A percentile compares a stretch with the other conserved stretches of the same genome.
Evolutionary conservation across 1,140 invertebrate species (phyloP).

Genomic region (Luehdorfia chinensis): DNA sequence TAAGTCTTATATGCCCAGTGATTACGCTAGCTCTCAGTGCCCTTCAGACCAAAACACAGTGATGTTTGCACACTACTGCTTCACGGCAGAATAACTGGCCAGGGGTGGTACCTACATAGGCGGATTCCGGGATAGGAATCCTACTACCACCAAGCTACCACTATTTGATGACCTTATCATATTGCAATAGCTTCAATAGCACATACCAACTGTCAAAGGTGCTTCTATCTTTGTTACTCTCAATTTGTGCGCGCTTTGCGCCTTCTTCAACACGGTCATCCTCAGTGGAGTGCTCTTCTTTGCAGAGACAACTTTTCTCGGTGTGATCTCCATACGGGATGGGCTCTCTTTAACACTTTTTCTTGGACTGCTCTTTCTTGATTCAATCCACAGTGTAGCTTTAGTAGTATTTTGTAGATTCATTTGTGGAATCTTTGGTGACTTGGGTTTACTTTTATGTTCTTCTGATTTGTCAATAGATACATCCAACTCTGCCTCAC

Average conservation of each 20-base stretch:
- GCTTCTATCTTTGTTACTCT: slow-evolving; percentile 36
- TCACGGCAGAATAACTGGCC: too few species aligned
- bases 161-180: too few species aligned
- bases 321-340: not conserved
- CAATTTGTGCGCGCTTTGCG: slow-evolving; percentile 27
- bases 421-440: slow-evolving; percentile 12
- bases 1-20: too few species aligned
- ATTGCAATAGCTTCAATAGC: too few species aligned
- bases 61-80: too few species aligned
- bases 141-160: too few species aligned
- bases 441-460: slow-evolving; percentile 17
- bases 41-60: too few species aligned
- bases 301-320: slow-evolving; percentile 7
- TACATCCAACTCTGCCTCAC: not conserved
- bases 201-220: slow-evolving; percentile 20
- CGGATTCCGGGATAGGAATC: too few species aligned
- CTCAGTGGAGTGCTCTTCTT: slow-evolving; percentile 33
- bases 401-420: slow-evolving; percentile 32
- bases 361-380: slow-evolving; percentile 33
- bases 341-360: slow-evolving; percentile 7
- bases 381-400: slow-evolving; percentile 48
- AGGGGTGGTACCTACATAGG: too few species aligned
- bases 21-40: too few species aligned
- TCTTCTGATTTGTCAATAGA: not conserved
- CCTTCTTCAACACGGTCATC: slow-evolving; percentile 26